Evolutionary conservation across 2,797 vertebrate genomes (phyloP).

Genomic region (Eospalax fontanierii): DNA sequence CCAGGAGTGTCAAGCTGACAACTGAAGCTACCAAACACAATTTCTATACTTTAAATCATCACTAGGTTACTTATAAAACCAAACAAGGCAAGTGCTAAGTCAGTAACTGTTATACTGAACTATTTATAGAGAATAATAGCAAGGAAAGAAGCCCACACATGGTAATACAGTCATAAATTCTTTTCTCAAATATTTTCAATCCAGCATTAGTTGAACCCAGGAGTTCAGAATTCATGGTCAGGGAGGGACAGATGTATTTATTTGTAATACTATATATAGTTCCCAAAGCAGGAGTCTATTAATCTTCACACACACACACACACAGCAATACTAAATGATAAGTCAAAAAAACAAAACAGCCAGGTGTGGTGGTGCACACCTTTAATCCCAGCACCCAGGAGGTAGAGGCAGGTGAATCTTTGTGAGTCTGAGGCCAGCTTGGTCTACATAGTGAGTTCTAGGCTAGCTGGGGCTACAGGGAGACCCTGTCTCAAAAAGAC

Average conservation of each 20-base stretch:
- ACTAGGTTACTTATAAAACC: not conserved
- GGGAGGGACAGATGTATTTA: not conserved
- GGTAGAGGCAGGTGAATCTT: too few species aligned
- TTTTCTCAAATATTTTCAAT: not conserved
- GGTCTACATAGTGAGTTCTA: too few species aligned
- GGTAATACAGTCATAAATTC: not conserved
- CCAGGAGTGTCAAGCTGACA: too few species aligned
- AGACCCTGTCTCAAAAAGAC: too few species aligned
- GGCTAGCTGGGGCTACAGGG: too few species aligned
- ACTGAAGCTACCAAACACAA: not conserved
- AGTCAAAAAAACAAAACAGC: too few species aligned
- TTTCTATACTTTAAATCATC: not conserved
- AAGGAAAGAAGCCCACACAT: not conserved
- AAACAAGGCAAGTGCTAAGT: not conserved
- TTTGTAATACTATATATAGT: not conserved
- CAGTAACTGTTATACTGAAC: not conserved
- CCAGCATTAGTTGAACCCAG: not conserved
- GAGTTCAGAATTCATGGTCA: not conserved
- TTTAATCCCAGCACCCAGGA: too few species aligned
- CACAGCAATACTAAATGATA: constrained; percentile 9
- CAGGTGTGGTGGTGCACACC: too few species aligned
- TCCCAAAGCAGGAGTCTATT: too few species aligned
- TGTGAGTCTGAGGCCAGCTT: too few species aligned
- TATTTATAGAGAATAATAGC: not conserved
- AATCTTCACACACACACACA: not conserved